Conservation (phyloP, 2,888 invertebrate genomes). For the Calameuta pallipes region DNA sequence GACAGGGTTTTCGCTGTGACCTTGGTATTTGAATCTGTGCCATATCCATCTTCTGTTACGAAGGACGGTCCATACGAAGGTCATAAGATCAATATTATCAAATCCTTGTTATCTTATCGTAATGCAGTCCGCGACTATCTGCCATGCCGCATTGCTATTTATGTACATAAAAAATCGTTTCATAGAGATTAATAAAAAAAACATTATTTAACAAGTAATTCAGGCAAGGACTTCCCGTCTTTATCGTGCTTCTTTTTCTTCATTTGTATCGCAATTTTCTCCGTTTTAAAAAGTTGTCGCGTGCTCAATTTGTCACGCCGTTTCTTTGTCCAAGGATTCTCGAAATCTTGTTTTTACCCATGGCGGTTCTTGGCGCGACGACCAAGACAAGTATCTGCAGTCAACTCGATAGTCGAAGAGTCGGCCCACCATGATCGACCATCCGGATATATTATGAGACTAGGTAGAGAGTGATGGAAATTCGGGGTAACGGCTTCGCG, state of each 20-base stretch:
- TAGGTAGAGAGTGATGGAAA: background rate
- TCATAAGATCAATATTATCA: conserved; percentile 7
- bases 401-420: background rate
- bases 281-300: background rate
- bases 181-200: conserved; percentile 54
- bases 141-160: conserved; percentile 41
- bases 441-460: background rate
- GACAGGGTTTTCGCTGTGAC: background rate
- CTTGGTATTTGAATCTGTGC: background rate
- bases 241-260: background rate
- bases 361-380: background rate
- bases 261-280: background rate
- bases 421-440: background rate
- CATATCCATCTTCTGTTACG: background rate
- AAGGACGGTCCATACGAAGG: background rate
- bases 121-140: conserved; percentile 21
- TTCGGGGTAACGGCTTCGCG: background rate
- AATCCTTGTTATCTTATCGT: conserved; percentile 24
- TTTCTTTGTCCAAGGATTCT: too few relatives aligned
- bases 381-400: background rate
- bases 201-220: conserved; percentile 47
- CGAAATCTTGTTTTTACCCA: too few relatives aligned
- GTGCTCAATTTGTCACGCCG: background rate
- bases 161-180: conserved; percentile 58
- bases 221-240: background rate